Conservation (phyloP, 37 sponge, comb jelly and placozoan genomes). For the Agelas oroides region DNA sequence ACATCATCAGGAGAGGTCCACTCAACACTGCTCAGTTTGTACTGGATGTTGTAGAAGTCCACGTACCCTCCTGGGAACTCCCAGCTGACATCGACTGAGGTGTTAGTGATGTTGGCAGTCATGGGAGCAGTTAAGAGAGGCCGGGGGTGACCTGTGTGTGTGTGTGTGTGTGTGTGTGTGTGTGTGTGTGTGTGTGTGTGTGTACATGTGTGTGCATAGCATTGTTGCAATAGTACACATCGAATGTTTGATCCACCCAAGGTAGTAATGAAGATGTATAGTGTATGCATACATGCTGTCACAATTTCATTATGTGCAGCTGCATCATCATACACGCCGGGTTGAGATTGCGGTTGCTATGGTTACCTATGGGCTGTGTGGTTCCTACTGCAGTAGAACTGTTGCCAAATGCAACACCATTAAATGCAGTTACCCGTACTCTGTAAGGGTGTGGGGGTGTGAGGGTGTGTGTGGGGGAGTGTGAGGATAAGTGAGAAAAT, state of each 20-base stretch:
- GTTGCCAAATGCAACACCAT: not conserved
- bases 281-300: no score
- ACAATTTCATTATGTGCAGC: no score
- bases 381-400: not conserved
- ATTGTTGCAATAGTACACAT: no score
- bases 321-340: no score
- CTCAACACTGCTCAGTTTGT: not conserved
- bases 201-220: no score
- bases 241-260: no score
- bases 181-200: not conserved
- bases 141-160: slow-evolving; percentile 18
- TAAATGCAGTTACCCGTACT: no score
- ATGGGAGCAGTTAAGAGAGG: not conserved
- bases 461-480: slow-evolving; percentile 24
- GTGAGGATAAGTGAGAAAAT: no score
- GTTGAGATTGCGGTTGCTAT: no score
- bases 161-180: slow-evolving; percentile 44
- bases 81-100: not conserved
- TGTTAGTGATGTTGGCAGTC: not conserved
- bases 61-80: slow-evolving; percentile 15
- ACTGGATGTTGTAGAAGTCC: not conserved
- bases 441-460: slow-evolving; percentile 17
- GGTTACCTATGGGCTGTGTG: not conserved
- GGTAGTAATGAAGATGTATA: no score
- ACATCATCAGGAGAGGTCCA: not conserved